Evolutionary conservation across 2,888 invertebrate species (phyloP), one percentile per base, ranked within the genome.

Genomic region (Phaedon cochleariae): DNA sequence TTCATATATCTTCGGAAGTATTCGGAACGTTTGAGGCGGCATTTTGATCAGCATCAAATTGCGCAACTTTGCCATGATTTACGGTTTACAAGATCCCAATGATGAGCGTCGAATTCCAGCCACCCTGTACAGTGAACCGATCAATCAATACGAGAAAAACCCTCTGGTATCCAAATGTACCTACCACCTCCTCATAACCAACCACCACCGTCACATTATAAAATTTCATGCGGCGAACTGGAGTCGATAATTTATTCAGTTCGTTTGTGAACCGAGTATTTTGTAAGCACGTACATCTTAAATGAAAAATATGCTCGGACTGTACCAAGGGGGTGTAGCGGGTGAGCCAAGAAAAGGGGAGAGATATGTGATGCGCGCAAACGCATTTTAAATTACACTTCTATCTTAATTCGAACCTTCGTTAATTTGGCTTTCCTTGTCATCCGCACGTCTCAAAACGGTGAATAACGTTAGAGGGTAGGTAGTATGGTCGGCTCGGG

Each of bases 351-450:
- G 48, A 49, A 59, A 41, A 53, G 29, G 45, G 54, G 59, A 54
- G 45, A 49, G 53, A 62, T 55, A 58, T 64, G 53, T 41, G 64
- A 64, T 67, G 74, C 72, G 73, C 72, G 73, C 74, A 74, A 73
- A 72, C 70, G 62, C 73, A 66, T 66, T 76, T 77, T 74, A 79
- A 79, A 80, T 79, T 79, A 79, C 78, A 76, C 74, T 74, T 74
- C 76, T 75, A 77, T 80, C 79, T 79, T 80, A 80, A 78, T 79
- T 79, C 80, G 74, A 76, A 77, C 77, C 71, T 67, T 69, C 78
- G 72, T 72, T 74, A 76, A 76, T 77, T 77, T 74, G 72, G 72
- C 74, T 71, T 60, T 79, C 78, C 64, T 67, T 66, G 69, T 66
- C 69, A 57, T 62, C 64, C 41, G 62, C 65, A 62, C 64, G 57